A percentile compares a stretch with the other conserved stretches of the same genome.
Evolutionary conservation across 2,888 invertebrate species (phyloP).

Genomic region (Scaptomyza reducta): DNA sequence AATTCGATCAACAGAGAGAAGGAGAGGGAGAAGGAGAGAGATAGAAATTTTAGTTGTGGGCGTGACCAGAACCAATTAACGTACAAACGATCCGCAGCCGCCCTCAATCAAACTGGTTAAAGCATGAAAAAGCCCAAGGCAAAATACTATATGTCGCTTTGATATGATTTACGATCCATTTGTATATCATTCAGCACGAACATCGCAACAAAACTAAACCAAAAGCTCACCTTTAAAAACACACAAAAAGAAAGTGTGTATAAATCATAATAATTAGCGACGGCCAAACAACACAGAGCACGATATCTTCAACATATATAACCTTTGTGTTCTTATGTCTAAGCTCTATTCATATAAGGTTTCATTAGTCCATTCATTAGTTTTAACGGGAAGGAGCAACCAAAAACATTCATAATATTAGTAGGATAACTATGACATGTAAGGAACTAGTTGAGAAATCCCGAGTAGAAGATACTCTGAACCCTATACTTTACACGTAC

Average conservation of each 20-base stretch:
- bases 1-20: constrained; percentile 5
- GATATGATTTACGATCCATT: constrained; percentile 64
- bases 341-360: too few species aligned
- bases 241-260: neutral
- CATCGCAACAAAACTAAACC: neutral
- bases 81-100: constrained; percentile 9
- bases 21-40: too few species aligned
- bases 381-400: too few species aligned
- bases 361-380: too few species aligned
- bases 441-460: too few species aligned
- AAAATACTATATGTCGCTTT: constrained; percentile 22
- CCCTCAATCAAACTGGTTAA: constrained; percentile 24
- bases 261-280: neutral
- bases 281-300: too few species aligned
- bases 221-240: neutral
- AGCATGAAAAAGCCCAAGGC: constrained; percentile 5
- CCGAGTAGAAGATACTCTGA: too few species aligned
- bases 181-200: constrained; percentile 33
- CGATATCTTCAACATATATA: too few species aligned
- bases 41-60: constrained; percentile 33
- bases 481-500: too few species aligned
- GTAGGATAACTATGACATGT: too few species aligned
- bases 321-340: too few species aligned
- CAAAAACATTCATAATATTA: too few species aligned
- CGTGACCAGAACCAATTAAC: constrained; percentile 36